A percentile compares a stretch with the other conserved stretches of the same genome.
Conservation (phyloP, 2,888 invertebrate genomes). For the Lampropteryx suffumata region DNA sequence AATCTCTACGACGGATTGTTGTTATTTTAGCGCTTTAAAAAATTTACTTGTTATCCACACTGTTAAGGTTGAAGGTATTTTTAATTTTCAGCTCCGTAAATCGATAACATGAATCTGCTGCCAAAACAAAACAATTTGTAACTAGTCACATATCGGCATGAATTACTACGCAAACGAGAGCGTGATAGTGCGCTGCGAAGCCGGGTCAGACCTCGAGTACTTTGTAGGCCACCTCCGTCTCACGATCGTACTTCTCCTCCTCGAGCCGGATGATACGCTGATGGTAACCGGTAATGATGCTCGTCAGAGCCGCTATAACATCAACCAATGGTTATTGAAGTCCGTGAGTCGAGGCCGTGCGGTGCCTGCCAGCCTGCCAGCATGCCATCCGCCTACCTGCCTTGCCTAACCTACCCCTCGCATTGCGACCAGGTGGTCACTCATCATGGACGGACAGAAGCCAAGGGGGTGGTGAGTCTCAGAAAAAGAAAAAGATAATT, state of each 20-base stretch:
- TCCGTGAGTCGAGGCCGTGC: constrained; percentile 32
- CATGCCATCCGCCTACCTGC: constrained; percentile 33
- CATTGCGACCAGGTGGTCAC: constrained; percentile 41
- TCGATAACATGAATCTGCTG: constrained; percentile 68
- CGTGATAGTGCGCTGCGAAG: constrained; percentile 67
- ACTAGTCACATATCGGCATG: constrained; percentile 79
- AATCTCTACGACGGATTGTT: constrained; percentile 64
- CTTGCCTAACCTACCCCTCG: constrained; percentile 28
- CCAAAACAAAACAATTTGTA: constrained; percentile 73
- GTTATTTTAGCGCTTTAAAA: constrained; percentile 73
- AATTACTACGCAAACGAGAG: constrained; percentile 73
- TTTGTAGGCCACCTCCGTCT: constrained; percentile 97
- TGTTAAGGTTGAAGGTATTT: constrained; percentile 70
- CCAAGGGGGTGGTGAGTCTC: constrained; percentile 61
- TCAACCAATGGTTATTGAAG: constrained; percentile 69
- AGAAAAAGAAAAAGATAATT: constrained; percentile 52
- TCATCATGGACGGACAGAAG: constrained; percentile 59
- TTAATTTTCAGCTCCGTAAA: constrained; percentile 66
- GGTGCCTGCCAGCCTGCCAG: too few species aligned
- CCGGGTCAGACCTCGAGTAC: constrained; percentile 94
- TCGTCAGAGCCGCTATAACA: constrained; percentile 86
- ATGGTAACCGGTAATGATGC: constrained; percentile 90
- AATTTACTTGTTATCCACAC: constrained; percentile 78
- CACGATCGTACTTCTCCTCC: constrained; percentile 98
- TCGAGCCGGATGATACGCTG: constrained; percentile 92